Conservation (phyloP, 37 sponge, comb jelly and placozoan species). For the Aplysina aerophoba region DNA sequence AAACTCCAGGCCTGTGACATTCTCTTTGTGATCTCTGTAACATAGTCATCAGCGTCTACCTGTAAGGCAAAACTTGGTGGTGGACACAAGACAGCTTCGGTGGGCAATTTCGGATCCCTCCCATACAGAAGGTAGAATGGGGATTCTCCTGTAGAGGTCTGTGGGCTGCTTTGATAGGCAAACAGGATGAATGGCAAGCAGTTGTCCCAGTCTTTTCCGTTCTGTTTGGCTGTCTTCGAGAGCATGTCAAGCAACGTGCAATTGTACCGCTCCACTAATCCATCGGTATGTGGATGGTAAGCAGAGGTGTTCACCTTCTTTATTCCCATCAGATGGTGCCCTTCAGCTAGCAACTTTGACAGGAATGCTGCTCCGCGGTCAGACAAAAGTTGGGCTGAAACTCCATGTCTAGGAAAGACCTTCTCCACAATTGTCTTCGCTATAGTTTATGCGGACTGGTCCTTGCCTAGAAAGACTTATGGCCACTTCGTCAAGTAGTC, state of each 20-base stretch:
- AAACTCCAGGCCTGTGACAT: too few species aligned
- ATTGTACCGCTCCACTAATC: constrained; percentile 53
- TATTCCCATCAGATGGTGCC: neutral
- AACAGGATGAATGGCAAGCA: constrained; percentile 37
- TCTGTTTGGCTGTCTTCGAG: constrained; percentile 26
- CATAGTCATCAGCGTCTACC: constrained; percentile 15
- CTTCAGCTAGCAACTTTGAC: constrained; percentile 18
- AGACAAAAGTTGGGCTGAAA: constrained; percentile 33
- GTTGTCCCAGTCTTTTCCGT: constrained; percentile 50
- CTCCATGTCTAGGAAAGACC: constrained; percentile 45
- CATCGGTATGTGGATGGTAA: constrained; percentile 67
- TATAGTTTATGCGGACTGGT: constrained; percentile 40
- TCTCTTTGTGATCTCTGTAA: too few species aligned
- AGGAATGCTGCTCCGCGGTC: constrained; percentile 41
- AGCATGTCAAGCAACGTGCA: constrained; percentile 44
- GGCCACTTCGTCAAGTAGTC: constrained; percentile 60
- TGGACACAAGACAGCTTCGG: neutral
- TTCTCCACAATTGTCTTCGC: constrained; percentile 43
- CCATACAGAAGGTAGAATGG: constrained; percentile 56
- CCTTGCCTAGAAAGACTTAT: constrained; percentile 39
- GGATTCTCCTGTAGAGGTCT: constrained; percentile 31
- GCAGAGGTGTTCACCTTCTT: constrained; percentile 46
- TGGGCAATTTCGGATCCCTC: constrained; percentile 37
- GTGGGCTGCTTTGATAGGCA: constrained; percentile 36
- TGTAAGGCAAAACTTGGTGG: neutral